phyloP scores from a whole-genome alignment of 2,797 vertebrate genomes.

The Aldrovandia affinis region DNA sequence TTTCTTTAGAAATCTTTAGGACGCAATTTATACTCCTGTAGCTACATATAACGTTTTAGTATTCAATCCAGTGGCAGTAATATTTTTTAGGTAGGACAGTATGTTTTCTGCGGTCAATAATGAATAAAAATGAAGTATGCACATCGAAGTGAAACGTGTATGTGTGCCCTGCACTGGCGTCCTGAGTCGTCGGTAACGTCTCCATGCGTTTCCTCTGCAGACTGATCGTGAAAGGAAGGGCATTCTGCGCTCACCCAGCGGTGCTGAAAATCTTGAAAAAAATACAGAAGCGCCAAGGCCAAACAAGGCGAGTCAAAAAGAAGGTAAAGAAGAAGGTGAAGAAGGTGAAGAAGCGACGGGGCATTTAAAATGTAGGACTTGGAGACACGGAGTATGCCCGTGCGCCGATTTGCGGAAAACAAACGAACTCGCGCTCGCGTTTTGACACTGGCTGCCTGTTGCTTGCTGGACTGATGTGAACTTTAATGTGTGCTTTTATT shows the following conservation, averaged over 20 bases:
- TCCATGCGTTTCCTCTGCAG: conserved; percentile 44
- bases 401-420: too few species aligned
- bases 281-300: background rate
- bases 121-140: too few species aligned
- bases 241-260: conserved; percentile 47
- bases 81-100: too few species aligned
- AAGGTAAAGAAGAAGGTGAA: too few species aligned
- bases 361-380: background rate
- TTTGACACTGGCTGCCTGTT: background rate
- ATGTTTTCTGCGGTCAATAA: too few species aligned
- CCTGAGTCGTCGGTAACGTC: background rate
- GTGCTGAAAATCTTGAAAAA: accelerated
- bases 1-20: too few species aligned
- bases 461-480: background rate
- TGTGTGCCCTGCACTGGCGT: too few species aligned
- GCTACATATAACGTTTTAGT: too few species aligned
- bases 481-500: too few species aligned
- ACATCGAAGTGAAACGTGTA: too few species aligned
- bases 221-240: background rate
- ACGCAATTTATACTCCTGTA: too few species aligned
- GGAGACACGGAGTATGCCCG: background rate
- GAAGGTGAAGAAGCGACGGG: background rate
- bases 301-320: background rate
- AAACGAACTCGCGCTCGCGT: background rate
- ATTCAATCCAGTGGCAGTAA: too few species aligned